Base-by-base conservation (phyloP, 2,113 vertebrate species). In the Noctilio leporinus region DNA sequence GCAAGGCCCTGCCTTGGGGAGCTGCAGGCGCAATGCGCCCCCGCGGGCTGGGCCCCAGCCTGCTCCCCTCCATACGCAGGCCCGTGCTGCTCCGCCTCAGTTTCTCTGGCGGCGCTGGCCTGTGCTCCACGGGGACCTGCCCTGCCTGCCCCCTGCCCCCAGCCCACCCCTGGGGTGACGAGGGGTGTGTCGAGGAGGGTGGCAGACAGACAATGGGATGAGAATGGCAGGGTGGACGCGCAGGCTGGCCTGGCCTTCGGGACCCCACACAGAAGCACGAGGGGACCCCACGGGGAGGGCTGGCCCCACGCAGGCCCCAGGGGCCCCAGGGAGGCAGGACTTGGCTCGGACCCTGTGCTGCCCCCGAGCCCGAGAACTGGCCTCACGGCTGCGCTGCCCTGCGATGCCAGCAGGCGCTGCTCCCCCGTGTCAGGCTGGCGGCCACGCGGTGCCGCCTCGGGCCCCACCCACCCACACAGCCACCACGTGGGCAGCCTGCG, bases 151-250 rank as follows among this genome's bases (percentile, higher is more conserved):
- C 24, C 19, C 78, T 4, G 3, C 35, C 65, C 35, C 87, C 19
- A 10, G 8, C 65, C 93, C 33, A 8, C 47, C 57, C 12, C 0
- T 6, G 4, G 19, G 83, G 43, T 24, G 30, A 81, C 0, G 33
- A 47, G n/a, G 73, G 38, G 33, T 38, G 16, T 1, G n/a, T 7
- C 14, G 1, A n/a, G 45, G 30, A 16, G 80, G 28, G 35, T n/a
- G 43, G 88, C 14, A 53, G 77, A 92, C 80, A 86, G 76, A 80
- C 1, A 1, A 97, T 92, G 96, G 51, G 38, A 96, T 96, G 97
- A 95, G 51, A 14, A 84, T 94, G 96, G 82, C 14, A 72, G 7
- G 47, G 55, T 10, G 55, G 55, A 45, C 3, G 3, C 72, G 2
- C 1, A 26, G 28, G 67, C 86, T 26, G 0, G 26, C 19, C n/a